phyloP scores from a whole-genome alignment of 2,888 invertebrate genomes.

The Deilephila elpenor region DNA sequence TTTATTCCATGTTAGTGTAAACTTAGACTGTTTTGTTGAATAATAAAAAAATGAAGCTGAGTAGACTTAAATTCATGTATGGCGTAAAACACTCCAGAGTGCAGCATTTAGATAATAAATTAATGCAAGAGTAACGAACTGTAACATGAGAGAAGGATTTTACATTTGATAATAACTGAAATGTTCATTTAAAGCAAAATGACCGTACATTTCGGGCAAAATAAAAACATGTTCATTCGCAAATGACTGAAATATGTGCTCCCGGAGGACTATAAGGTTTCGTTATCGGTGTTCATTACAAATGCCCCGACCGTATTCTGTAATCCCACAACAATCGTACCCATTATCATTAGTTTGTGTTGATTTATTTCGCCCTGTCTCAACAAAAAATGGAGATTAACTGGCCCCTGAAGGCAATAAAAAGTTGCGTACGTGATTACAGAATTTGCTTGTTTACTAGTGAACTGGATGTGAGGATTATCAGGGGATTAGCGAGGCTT shows the following conservation, averaged over 20 bases:
- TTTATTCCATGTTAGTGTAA: no score
- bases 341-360: slow-evolving; percentile 23
- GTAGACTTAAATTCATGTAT: no score
- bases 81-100: no score
- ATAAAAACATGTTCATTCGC: slow-evolving; percentile 12
- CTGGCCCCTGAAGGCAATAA: not conserved
- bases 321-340: slow-evolving; percentile 16
- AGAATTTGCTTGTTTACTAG: not conserved
- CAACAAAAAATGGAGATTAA: not conserved
- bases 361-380: slow-evolving; percentile 28
- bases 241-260: slow-evolving; percentile 15
- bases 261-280: not conserved
- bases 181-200: slow-evolving; percentile 10
- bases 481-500: no score
- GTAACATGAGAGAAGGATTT: not conserved
- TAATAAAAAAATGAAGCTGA: no score
- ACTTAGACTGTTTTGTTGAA: no score
- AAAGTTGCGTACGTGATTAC: not conserved
- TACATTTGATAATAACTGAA: not conserved
- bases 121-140: not conserved
- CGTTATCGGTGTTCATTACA: slow-evolving; percentile 20
- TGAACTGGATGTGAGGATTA: not conserved
- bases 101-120: not conserved
- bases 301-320: slow-evolving; percentile 13
- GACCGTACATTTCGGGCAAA: not conserved